A percentile compares a stretch with the other conserved stretches of the same genome.
phyloP scores from a whole-genome alignment of 2,888 invertebrate genomes.

The Himalopsyche kuldschensis region DNA sequence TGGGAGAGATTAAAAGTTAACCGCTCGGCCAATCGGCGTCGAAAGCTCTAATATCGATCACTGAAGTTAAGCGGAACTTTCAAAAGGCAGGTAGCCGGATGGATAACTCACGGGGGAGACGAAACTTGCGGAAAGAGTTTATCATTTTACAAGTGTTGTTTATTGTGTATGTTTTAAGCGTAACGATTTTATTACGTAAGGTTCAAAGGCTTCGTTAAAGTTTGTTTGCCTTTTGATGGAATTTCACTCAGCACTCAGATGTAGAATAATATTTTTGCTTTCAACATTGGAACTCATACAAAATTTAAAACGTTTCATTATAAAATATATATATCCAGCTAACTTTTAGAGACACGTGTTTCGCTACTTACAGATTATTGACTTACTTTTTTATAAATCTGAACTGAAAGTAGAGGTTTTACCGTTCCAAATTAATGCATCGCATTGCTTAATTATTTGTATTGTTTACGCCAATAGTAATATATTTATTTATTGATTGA shows the following conservation, averaged over 20 bases:
- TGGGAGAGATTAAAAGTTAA: not conserved
- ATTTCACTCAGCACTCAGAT: not conserved
- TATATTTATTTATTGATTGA: too few species aligned
- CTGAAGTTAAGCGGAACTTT: not conserved
- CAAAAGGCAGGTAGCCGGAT: not conserved
- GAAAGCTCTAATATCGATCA: not conserved
- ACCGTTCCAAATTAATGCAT: too few species aligned
- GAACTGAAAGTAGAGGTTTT: too few species aligned
- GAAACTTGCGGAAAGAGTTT: not conserved
- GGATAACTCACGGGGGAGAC: not conserved
- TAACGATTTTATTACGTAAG: not conserved
- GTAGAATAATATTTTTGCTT: too few species aligned
- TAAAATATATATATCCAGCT: too few species aligned
- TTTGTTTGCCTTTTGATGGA: not conserved
- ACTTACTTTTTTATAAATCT: too few species aligned
- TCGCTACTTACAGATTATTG: too few species aligned
- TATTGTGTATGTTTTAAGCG: not conserved
- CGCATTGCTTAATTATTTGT: too few species aligned
- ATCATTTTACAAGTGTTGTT: not conserved
- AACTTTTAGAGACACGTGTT: too few species aligned
- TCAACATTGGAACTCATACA: too few species aligned
- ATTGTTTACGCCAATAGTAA: too few species aligned
- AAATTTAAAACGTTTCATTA: too few species aligned
- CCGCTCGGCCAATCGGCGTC: not conserved
- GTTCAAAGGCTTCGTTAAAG: not conserved